These are phyloP conservation scores for Caenorhabditis tropicalis DNA, from an alignment of 1,140 invertebrate species.

Conservation along the genomic window DNA sequence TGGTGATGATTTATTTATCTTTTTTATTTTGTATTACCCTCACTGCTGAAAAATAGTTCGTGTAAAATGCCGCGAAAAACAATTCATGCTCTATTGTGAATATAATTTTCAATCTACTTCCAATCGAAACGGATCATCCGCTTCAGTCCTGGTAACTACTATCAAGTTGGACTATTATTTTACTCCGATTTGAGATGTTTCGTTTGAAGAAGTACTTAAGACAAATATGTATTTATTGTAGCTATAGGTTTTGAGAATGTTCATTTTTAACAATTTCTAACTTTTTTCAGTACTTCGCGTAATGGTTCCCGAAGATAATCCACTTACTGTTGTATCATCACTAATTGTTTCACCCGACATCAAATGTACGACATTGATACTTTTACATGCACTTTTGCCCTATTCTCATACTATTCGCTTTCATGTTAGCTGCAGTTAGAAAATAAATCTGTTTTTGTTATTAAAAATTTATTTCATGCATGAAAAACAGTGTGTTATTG, in stretches of 20 bases:
- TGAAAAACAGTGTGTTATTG: neutral
- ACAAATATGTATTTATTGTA: too few relatives aligned
- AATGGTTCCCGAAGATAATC: conserved; percentile 26
- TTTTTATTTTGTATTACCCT: neutral
- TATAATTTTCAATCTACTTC: too few relatives aligned
- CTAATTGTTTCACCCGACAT: neutral
- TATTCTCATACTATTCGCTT: neutral
- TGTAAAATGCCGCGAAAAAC: neutral
- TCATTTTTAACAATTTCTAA: conserved; percentile 24
- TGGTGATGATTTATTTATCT: conserved; percentile 2
- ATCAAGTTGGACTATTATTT: too few relatives aligned
- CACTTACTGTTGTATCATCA: conserved; percentile 8
- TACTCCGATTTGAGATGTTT: neutral
- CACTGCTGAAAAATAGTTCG: neutral
- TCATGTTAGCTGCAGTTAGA: neutral
- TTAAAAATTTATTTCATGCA: neutral
- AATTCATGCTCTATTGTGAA: neutral
- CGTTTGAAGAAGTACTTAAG: too few relatives aligned
- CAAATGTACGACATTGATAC: conserved; percentile 13
- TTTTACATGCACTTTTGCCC: conserved; percentile 1
- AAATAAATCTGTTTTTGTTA: neutral
- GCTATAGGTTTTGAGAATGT: neutral
- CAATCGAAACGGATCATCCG: too few relatives aligned
- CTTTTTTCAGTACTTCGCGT: conserved; percentile 25
- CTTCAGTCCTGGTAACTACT: too few relatives aligned